Percentiles rank a stretch among this genome's conserved stretches.
phyloP scores from a whole-genome alignment of 2,888 invertebrate genomes.

The Stramonita haemastoma region DNA sequence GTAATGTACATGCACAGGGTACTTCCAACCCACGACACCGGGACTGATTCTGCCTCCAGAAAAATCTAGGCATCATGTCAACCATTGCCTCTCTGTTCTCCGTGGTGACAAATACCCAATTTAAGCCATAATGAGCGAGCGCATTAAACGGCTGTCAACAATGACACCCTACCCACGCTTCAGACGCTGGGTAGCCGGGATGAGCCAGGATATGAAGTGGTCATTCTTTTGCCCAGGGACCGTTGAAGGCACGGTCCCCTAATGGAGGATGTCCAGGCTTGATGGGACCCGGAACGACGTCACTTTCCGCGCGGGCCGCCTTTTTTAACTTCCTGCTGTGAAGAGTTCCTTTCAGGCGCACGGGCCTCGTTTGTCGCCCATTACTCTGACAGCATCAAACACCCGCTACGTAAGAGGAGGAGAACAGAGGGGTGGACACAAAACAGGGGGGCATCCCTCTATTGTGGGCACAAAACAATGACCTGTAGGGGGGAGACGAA shows the following conservation, averaged over 20 bases:
- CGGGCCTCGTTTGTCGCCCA: neutral
- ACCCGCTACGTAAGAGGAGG: constrained; percentile 5
- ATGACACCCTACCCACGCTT: neutral
- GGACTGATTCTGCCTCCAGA: too few species aligned
- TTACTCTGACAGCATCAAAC: neutral
- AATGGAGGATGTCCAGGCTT: neutral
- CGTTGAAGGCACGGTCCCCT: constrained; percentile 2
- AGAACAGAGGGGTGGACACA: neutral
- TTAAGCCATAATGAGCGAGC: neutral
- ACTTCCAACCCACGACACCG: too few species aligned
- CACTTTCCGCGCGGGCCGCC: neutral
- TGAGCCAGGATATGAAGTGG: neutral
- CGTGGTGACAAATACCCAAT: neutral
- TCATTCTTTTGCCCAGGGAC: neutral
- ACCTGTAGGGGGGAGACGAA: constrained; percentile 2
- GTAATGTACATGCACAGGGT: too few species aligned
- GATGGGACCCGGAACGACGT: constrained; percentile 3
- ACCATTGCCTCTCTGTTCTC: neutral
- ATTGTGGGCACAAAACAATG: neutral
- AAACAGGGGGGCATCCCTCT: neutral
- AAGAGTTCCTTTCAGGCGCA: neutral
- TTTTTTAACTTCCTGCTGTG: constrained; percentile 2
- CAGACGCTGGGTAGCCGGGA: neutral
- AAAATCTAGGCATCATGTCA: neutral
- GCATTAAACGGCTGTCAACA: neutral